A percentile compares a stretch with the other conserved stretches of the same genome.
phyloP scores from a whole-genome alignment of 2,797 vertebrate species.

The Gymnoscopelus microlampas region DNA sequence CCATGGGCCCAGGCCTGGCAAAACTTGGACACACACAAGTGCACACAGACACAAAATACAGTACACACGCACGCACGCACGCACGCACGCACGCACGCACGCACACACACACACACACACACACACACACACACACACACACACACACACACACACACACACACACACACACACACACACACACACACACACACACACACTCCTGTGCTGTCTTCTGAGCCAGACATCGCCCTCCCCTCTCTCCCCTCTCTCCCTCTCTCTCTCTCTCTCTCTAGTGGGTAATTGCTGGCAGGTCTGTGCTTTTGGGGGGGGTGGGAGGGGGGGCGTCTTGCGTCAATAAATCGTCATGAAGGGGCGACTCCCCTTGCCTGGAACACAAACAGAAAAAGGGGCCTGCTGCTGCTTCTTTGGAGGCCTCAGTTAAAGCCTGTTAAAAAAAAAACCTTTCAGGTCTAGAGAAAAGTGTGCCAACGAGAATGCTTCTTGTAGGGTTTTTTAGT shows the following conservation, averaged over 20 bases:
- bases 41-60: conserved; percentile 1
- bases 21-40: conserved; percentile 6
- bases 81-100: conserved; percentile 1
- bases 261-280: conserved; percentile 58
- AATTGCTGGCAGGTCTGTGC: conserved; percentile 74
- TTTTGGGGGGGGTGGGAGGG: conserved; percentile 6
- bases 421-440: conserved; percentile 64
- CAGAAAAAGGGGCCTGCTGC: conserved; percentile 68
- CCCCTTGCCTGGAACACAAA: conserved; percentile 76
- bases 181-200: conserved; percentile 46
- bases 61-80: conserved; percentile 31
- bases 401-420: conserved; percentile 62
- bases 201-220: conserved; percentile 54
- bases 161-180: conserved; percentile 35
- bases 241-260: background rate
- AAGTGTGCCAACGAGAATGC: conserved; percentile 27
- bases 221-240: conserved; percentile 54
- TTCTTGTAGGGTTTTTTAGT: conserved; percentile 24
- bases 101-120: conserved; percentile 41
- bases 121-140: conserved; percentile 10
- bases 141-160: conserved; percentile 30
- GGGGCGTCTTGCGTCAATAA: conserved; percentile 78
- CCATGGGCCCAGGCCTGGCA: conserved; percentile 67
- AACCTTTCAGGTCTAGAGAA: conserved; percentile 40
- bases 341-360: conserved; percentile 74